A percentile compares a stretch with the other conserved stretches of the same genome.
Conservation (phyloP, 1,140 invertebrate genomes). For the Plectrocnemia conspersa region DNA sequence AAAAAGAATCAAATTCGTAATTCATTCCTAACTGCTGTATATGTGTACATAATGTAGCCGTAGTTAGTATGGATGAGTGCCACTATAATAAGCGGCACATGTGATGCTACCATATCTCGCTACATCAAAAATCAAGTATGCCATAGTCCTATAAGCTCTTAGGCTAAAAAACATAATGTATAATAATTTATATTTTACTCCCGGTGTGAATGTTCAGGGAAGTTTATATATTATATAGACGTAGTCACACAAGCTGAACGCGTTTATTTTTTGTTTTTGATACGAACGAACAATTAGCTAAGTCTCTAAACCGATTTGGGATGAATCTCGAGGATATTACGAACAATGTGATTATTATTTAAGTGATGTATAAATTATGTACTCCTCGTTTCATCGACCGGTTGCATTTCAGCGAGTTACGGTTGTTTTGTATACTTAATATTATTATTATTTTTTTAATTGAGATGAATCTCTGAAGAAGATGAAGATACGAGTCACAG, state of each 20-base stretch:
- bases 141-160: conserved; percentile 34
- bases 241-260: conserved; percentile 30
- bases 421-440: no score
- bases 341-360: no score
- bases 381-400: no score
- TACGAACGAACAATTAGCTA: no score
- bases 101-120: conserved; percentile 54
- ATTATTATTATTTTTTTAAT: conserved; percentile 8
- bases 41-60: conserved; percentile 36
- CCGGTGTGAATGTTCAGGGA: conserved; percentile 30
- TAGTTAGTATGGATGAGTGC: conserved; percentile 35
- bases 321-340: no score
- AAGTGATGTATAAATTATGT: no score
- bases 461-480: conserved; percentile 6
- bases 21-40: conserved; percentile 35
- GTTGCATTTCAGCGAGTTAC: no score
- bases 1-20: conserved; percentile 31
- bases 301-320: no score
- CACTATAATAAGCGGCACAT: conserved; percentile 40
- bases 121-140: conserved; percentile 38
- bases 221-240: conserved; percentile 26
- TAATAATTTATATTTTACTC: conserved; percentile 33
- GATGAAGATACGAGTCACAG: conserved; percentile 20
- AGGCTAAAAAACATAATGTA: conserved; percentile 32
- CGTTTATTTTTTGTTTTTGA: conserved; percentile 32